Evolutionary conservation across 2,113 vertebrate species (phyloP).

Genomic region (Damaliscus lunatus): DNA sequence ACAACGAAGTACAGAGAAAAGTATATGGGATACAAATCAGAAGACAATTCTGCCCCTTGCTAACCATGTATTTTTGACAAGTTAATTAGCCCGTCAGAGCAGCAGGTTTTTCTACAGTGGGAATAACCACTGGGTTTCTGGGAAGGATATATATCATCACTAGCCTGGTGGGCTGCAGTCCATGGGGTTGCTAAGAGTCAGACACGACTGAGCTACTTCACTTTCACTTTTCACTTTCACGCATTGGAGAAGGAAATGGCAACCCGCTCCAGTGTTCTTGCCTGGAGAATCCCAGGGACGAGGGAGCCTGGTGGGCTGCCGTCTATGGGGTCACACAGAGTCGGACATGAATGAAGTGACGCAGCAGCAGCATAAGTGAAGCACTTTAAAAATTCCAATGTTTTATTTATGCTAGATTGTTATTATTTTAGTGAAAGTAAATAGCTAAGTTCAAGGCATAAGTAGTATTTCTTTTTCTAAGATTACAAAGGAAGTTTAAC

Average conservation of each 20-base stretch:
- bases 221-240: no score
- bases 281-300: no score
- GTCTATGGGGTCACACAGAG: no score
- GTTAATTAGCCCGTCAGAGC: background rate
- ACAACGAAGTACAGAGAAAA: background rate
- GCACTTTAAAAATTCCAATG: background rate
- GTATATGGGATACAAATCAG: background rate
- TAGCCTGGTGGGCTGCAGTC: background rate
- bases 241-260: no score
- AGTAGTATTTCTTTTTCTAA: background rate
- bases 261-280: no score
- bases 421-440: background rate
- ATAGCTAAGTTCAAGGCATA: background rate
- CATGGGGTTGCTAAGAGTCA: no score
- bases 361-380: background rate
- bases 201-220: no score
- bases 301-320: no score
- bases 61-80: background rate
- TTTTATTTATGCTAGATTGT: background rate
- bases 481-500: background rate
- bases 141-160: background rate
- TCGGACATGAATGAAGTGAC: no score
- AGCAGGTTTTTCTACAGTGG: background rate
- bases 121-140: background rate
- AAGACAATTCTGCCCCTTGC: background rate